Evolutionary conservation across 2,113 vertebrate genomes (phyloP).

Genomic region (Megaceryle maxima): DNA sequence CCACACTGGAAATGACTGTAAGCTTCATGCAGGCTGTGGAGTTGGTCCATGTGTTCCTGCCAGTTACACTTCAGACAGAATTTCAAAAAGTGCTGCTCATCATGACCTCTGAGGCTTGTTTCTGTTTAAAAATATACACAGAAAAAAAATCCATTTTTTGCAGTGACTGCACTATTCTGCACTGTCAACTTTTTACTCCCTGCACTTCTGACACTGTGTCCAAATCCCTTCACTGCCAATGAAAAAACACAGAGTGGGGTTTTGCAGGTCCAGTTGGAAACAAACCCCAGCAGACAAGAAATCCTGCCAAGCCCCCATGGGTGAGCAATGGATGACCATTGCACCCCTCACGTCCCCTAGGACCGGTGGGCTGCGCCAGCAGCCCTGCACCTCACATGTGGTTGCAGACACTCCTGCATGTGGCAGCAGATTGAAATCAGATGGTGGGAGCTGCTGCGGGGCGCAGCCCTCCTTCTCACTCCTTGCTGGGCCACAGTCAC

Average conservation of each 20-base stretch:
- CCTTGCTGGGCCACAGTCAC: background rate
- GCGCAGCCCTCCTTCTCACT: background rate
- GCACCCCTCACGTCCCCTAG: accelerated
- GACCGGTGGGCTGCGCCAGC: accelerated
- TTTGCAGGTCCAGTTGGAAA: background rate
- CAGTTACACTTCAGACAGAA: background rate
- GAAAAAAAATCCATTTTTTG: background rate
- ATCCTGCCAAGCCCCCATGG: background rate
- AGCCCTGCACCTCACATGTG: background rate
- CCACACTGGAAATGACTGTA: background rate
- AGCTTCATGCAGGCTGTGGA: background rate
- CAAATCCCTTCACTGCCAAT: background rate
- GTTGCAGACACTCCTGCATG: background rate
- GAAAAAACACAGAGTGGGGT: background rate
- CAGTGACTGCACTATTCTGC: background rate
- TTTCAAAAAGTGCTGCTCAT: background rate
- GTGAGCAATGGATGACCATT: accelerated
- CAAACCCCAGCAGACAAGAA: background rate
- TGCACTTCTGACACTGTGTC: background rate
- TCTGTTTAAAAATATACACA: background rate
- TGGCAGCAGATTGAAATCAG: background rate
- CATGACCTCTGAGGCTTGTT: background rate
- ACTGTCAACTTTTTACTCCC: background rate
- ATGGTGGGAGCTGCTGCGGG: accelerated
- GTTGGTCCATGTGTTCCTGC: background rate